Conservation (phyloP, 2,888 invertebrate genomes). For the Apoderus coryli region DNA sequence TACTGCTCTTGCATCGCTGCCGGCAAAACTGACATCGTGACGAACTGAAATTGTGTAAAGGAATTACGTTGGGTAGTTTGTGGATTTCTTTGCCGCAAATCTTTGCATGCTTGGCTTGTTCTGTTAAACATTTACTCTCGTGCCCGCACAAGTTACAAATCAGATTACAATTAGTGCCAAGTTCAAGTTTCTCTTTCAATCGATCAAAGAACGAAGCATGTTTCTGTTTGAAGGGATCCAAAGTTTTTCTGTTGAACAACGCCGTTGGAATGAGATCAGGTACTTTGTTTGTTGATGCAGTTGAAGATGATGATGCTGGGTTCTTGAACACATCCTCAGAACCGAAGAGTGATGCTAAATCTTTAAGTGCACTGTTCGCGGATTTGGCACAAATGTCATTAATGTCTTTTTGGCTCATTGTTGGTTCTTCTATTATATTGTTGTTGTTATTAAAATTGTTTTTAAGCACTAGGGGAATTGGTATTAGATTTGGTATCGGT, state of each 20-base stretch:
- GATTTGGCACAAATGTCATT: slow-evolving; percentile 35
- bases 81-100: slow-evolving; percentile 37
- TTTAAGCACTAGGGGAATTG: slow-evolving; percentile 39
- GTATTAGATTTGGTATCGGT: slow-evolving; percentile 64
- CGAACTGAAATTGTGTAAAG: slow-evolving; percentile 43
- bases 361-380: slow-evolving; percentile 36
- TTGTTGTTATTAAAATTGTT: slow-evolving; percentile 30
- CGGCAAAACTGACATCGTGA: slow-evolving; percentile 76
- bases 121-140: slow-evolving; percentile 66
- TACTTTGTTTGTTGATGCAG: slow-evolving; percentile 20
- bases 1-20: slow-evolving; percentile 73
- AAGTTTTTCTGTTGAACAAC: slow-evolving; percentile 14
- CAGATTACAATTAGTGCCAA: slow-evolving; percentile 48
- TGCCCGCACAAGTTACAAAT: slow-evolving; percentile 58
- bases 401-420: slow-evolving; percentile 33
- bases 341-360: slow-evolving; percentile 38
- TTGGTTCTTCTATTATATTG: slow-evolving; percentile 22
- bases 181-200: slow-evolving; percentile 58
- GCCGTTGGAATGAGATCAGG: slow-evolving; percentile 27
- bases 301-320: slow-evolving; percentile 7
- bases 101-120: slow-evolving; percentile 66
- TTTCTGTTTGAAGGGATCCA: slow-evolving; percentile 29
- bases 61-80: slow-evolving; percentile 21
- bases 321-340: slow-evolving; percentile 30
- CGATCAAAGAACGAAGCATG: slow-evolving; percentile 71